Evolutionary conservation across 2,888 invertebrate genomes (phyloP).

Genomic region (Zele albiditarsus): DNA sequence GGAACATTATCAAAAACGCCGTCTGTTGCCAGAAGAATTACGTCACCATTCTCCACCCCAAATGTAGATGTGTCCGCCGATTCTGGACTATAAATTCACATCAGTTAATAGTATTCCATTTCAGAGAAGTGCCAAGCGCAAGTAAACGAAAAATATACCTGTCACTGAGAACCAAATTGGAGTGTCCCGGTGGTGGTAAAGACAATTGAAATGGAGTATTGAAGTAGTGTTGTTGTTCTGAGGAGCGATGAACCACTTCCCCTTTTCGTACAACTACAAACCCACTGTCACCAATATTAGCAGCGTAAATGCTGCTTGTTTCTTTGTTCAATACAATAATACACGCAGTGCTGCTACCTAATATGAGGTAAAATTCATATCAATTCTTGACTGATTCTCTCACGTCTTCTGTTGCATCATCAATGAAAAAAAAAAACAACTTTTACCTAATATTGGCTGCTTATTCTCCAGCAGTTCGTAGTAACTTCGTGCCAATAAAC

Average conservation of each 20-base stretch:
- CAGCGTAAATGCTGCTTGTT: conserved; percentile 92
- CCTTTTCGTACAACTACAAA: conserved; percentile 94
- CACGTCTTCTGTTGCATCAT: not conserved
- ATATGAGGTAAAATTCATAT: conserved; percentile 29
- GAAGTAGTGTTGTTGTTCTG: conserved; percentile 98
- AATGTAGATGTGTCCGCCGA: conserved; percentile 92
- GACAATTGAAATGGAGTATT: conserved; percentile 99
- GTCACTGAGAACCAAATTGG: conserved; percentile 91
- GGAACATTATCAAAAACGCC: conserved; percentile 99
- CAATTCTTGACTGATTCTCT: not conserved
- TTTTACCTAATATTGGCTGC: conserved; percentile 89
- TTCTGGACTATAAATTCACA: conserved; percentile 82
- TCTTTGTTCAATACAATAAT: conserved; percentile 94
- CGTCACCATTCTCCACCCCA: conserved; percentile 92
- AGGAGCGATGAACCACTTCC: conserved; percentile 91
- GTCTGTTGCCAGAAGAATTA: conserved; percentile 96
- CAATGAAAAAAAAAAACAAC: not conserved
- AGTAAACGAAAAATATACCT: conserved; percentile 74
- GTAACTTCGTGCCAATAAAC: conserved; percentile 92
- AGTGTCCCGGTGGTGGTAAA: conserved; percentile 92
- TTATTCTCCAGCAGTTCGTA: conserved; percentile 93
- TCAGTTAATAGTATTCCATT: not conserved
- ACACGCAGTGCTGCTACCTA: conserved; percentile 98
- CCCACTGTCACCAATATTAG: conserved; percentile 99
- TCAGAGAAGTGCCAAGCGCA: not conserved